Evolutionary conservation across 1,140 invertebrate genomes (phyloP), one percentile per base, ranked within the genome.

Genomic region (Cepaea nemoralis): DNA sequence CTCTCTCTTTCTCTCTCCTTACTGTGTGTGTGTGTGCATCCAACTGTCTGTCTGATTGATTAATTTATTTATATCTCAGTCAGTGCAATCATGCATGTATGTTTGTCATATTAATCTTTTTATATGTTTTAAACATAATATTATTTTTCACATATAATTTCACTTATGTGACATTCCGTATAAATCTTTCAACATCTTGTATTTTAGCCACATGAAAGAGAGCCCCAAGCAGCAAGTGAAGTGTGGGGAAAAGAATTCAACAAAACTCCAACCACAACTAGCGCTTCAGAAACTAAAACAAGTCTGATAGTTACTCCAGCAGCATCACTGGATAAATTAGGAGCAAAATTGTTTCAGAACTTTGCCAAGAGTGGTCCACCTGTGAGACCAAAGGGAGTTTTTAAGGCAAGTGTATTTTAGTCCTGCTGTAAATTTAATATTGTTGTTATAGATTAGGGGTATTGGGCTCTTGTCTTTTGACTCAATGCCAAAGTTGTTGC

Each of bases 231-330:
- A 55, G 19, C 33, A 55, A 45, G 55, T 67, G 76, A 42, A 37
- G 59, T 78, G 8, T 78, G 76, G 76, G 76, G 76, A 16, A 45
- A 22, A n/a, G 76, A 78, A 31, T 67, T 78, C 5, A 78, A 78
- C 39, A 67, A 67, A 31, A 66, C 59, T 33, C 76, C 55, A 27
- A 35, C 6, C 22, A 40, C 31, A 14, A 31, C 6, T 1, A 42
- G 40, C 50, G 3, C 6, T 33, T 3, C 37, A 48, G 35, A 33
- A 33, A 40, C 16, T 10, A 74, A 50, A n/a, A 35, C 22, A 10
- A 37, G 10, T 55, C 3, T 10, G 31, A 40, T 5, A 1, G 2
- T 2, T 2, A 59, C 75, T 39, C 3, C 45, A 16, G 59, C 27
- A 31, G 31, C 45, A 42, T 50, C 55, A 6, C 40, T 78, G 19